Base-by-base conservation (phyloP, 2,797 vertebrate species). In the Aulostomus chinensis region DNA sequence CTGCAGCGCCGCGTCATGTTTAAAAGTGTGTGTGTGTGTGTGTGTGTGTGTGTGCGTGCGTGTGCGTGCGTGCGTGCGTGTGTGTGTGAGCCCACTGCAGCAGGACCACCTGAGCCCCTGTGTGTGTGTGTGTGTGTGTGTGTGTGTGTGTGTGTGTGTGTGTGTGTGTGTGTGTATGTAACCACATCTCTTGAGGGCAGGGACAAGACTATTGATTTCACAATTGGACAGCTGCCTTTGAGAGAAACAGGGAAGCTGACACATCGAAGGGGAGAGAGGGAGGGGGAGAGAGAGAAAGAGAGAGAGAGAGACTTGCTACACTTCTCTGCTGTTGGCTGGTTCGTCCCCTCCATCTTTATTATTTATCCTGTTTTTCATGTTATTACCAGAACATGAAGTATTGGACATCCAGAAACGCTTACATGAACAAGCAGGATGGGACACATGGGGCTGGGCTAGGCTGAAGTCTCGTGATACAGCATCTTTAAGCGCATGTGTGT, bases 161-260 rank as follows among this genome's bases (percentile, higher is more conserved):
- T 34, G 32, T 9, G 32, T 35, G 15, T 59, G 35, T 52, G 22
- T 52, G 52, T 66, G 47, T 29, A n/a, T 47, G 68, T 63, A 79
- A 80, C 68, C 66, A 14, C 41, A 81, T 51, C 73, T 73, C 68
- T 50, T 11, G 13, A 60, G 53, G 62, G 56, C 67, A 56, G 32
- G 64, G 60, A 83, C 80, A 70, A 79, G 67, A 68, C 74, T 81
- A 84, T 85, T 51, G 79, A 87, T 85, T 85, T 77, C 68, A 68
- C 74, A 59, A 78, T 76, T 77, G 76, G 73, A 37, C 67, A 1
- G 3, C 29, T 54, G 68, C 73, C 70, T 71, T 33, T 57, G 15
- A 51, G 62, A 22, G 9, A 52, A 30, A 54, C 49, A 41, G 76
- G 47, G 57, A 22, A 13, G 67, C 69, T 58, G 69, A 78, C 42